These are phyloP conservation scores for Allygus modestus DNA, from an alignment of 2,888 invertebrate genomes.

Conservation along the genomic window DNA sequence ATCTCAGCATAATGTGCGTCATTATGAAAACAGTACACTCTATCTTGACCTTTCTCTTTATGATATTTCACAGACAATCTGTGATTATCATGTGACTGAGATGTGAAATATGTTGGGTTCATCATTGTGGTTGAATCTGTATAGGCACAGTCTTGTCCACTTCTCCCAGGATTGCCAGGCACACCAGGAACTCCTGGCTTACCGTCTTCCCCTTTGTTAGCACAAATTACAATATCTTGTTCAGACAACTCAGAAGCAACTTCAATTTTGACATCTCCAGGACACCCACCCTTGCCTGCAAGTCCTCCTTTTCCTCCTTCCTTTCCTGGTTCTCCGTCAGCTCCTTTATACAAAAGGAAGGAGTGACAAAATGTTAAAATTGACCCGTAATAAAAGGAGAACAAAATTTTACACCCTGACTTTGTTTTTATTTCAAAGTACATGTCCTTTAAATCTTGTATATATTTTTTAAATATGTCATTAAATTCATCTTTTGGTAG, in stretches of 20 bases:
- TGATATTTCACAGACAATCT: background rate
- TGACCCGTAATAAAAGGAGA: background rate
- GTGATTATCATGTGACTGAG: background rate
- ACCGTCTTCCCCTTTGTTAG: background rate
- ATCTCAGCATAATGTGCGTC: slow-evolving; percentile 2
- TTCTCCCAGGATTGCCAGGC: background rate
- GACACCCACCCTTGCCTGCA: slow-evolving; percentile 1
- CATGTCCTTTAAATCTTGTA: background rate
- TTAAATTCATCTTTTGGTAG: background rate
- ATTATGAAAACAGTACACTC: background rate
- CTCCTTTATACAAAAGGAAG: background rate
- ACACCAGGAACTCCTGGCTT: background rate
- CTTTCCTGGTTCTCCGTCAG: slow-evolving; percentile 15
- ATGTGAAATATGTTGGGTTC: background rate
- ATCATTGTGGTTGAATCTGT: background rate
- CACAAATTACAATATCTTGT: background rate
- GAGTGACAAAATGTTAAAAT: background rate
- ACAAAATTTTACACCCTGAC: background rate
- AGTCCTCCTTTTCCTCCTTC: background rate
- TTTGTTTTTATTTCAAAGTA: slow-evolving; percentile 21
- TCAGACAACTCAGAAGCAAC: background rate
- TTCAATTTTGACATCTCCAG: background rate
- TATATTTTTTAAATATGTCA: background rate
- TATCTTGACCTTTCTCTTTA: background rate
- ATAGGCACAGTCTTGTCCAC: slow-evolving; percentile 5